Conservation (phyloP, 1,140 invertebrate genomes). For the Caenorhabditis tropicalis region DNA sequence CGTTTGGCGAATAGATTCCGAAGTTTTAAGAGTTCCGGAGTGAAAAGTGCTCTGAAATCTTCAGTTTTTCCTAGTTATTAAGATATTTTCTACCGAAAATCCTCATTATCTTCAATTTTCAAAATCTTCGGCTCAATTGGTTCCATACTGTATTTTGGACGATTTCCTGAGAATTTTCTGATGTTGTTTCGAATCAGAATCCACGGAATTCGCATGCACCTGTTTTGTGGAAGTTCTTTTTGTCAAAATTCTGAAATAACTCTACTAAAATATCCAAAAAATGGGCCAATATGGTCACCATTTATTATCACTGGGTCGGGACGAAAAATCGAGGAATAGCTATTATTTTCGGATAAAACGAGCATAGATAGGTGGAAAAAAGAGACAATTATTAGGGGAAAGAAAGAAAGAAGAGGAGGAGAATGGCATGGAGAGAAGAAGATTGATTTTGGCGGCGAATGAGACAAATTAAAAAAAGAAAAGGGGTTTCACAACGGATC, state of each 20-base stretch:
- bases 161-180: background rate
- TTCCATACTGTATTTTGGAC: background rate
- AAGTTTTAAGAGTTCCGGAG: slow-evolving; percentile 80
- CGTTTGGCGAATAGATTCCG: slow-evolving; percentile 82
- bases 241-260: too few relatives aligned
- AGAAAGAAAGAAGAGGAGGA: background rate
- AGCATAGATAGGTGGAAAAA: too few relatives aligned
- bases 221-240: too few relatives aligned
- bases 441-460: background rate
- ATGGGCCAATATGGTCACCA: background rate
- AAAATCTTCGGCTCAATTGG: slow-evolving; percentile 6
- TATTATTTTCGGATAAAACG: too few relatives aligned
- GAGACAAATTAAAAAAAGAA: too few relatives aligned
- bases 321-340: too few relatives aligned
- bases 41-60: slow-evolving; percentile 82
- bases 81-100: slow-evolving; percentile 29
- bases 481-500: too few relatives aligned
- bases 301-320: too few relatives aligned
- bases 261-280: too few relatives aligned
- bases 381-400: too few relatives aligned
- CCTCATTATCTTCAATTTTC: slow-evolving; percentile 43
- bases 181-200: background rate
- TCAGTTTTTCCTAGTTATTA: background rate
- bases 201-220: too few relatives aligned
- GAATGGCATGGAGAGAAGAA: background rate